phyloP scores from a whole-genome alignment of 2,888 invertebrate genomes.

The Scaptomyza polygonia region DNA sequence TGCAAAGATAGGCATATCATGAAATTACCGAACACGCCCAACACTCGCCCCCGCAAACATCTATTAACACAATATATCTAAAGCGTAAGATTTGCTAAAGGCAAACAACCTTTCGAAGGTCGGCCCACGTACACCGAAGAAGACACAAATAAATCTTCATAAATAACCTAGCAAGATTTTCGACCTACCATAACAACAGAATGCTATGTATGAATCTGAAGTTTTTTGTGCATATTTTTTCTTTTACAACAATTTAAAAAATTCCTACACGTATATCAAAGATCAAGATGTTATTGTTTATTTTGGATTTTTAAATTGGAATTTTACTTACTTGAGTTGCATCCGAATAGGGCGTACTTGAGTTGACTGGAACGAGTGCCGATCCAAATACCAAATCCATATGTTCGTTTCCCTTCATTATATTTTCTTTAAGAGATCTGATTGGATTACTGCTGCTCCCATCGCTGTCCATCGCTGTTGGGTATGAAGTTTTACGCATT shows the following conservation, averaged over 20 bases:
- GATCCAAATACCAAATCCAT: constrained; percentile 91
- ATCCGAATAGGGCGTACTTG: constrained; percentile 98
- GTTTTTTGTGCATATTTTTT: neutral
- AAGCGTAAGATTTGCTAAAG: neutral
- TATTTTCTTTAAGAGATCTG: constrained; percentile 60
- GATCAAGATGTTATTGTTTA: neutral
- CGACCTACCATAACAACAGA: constrained; percentile 4
- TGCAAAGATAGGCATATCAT: constrained; percentile 7
- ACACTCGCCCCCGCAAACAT: neutral
- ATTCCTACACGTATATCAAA: neutral
- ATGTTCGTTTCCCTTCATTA: constrained; percentile 36
- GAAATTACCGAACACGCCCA: constrained; percentile 1
- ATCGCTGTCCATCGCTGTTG: constrained; percentile 48
- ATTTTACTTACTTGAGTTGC: constrained; percentile 94
- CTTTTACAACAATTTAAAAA: neutral
- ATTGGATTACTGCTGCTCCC: constrained; percentile 43
- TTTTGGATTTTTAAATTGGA: neutral
- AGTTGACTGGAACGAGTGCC: constrained; percentile 94
- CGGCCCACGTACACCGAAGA: constrained; percentile 1
- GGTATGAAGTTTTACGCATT: constrained; percentile 2
- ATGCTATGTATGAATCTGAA: neutral
- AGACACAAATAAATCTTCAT: neutral
- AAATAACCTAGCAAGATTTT: constrained; percentile 3
- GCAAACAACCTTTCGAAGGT: constrained; percentile 9
- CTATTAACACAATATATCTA: neutral